A percentile compares a stretch with the other conserved stretches of the same genome.
These are phyloP conservation scores for Nothobranchius furzeri DNA, from an alignment of 2,113 vertebrate genomes.

Conservation along the genomic window DNA sequence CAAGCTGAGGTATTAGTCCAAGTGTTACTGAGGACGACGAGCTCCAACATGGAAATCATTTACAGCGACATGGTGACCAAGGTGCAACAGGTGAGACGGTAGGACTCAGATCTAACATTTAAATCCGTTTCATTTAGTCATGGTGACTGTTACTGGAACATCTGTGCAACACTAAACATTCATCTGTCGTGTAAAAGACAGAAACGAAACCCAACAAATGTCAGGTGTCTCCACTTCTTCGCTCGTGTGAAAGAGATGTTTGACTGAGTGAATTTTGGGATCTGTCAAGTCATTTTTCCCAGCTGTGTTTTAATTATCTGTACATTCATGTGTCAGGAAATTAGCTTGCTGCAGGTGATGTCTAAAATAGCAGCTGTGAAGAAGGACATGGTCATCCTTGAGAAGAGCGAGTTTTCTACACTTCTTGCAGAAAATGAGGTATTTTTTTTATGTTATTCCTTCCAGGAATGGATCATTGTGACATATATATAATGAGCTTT, in stretches of 20 bases:
- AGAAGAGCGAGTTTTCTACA: conserved; percentile 96
- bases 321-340: conserved; percentile 82
- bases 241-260: no score
- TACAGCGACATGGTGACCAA: conserved; percentile 95
- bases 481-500: no score
- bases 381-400: conserved; percentile 98
- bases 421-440: conserved; percentile 94
- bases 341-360: conserved; percentile 93
- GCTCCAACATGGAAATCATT: conserved; percentile 87
- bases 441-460: not conserved
- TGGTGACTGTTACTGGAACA: no score
- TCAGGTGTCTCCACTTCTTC: no score
- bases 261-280: no score
- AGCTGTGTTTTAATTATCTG: not conserved
- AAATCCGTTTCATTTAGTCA: not conserved
- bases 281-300: not conserved
- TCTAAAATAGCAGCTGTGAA: conserved; percentile 90
- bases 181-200: no score
- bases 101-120: not conserved
- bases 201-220: no score
- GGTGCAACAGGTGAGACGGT: conserved; percentile 86
- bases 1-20: conserved; percentile 90
- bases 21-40: conserved; percentile 84
- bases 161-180: no score
- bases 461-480: no score